Evolutionary conservation across 37 sponge, comb jelly and placozoan species (phyloP).

Genomic region (Agelas oroides): DNA sequence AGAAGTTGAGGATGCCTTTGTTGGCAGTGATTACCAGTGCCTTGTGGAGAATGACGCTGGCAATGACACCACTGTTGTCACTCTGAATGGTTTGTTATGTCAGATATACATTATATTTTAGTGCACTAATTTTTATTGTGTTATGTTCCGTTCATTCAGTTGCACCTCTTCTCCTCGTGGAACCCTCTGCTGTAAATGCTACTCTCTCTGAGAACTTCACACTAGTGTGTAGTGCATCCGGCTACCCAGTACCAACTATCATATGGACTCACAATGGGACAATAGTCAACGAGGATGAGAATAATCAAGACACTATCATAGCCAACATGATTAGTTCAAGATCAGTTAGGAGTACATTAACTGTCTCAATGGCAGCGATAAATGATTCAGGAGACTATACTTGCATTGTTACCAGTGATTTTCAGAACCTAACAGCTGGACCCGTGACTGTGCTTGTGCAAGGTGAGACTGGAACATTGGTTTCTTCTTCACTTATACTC

Average conservation of each 20-base stretch:
- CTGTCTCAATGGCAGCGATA: slow-evolving; percentile 9
- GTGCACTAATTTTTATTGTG: no score
- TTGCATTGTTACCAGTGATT: slow-evolving; percentile 15
- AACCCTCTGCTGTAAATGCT: slow-evolving; percentile 22
- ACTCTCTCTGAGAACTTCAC: neutral
- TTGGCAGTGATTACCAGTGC: no score
- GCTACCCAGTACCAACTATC: slow-evolving; percentile 51
- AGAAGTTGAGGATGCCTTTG: no score
- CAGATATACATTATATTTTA: no score
- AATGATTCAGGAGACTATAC: slow-evolving; percentile 57
- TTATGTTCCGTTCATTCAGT: slow-evolving; percentile 26
- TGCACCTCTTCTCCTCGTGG: slow-evolving; percentile 1
- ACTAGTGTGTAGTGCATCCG: slow-evolving; percentile 59
- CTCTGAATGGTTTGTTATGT: no score
- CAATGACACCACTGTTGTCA: no score
- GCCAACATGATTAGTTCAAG: neutral
- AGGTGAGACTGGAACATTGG: slow-evolving; percentile 15
- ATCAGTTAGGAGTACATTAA: slow-evolving; percentile 38
- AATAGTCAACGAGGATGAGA: slow-evolving; percentile 2
- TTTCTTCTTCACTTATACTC: no score
- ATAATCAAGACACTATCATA: neutral
- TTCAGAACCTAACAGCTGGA: neutral
- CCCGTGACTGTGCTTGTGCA: slow-evolving; percentile 15
- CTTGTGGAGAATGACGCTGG: no score
- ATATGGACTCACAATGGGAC: slow-evolving; percentile 62